phyloP scores from a whole-genome alignment of 2,888 invertebrate genomes.

The Euplagia quadripunctaria region DNA sequence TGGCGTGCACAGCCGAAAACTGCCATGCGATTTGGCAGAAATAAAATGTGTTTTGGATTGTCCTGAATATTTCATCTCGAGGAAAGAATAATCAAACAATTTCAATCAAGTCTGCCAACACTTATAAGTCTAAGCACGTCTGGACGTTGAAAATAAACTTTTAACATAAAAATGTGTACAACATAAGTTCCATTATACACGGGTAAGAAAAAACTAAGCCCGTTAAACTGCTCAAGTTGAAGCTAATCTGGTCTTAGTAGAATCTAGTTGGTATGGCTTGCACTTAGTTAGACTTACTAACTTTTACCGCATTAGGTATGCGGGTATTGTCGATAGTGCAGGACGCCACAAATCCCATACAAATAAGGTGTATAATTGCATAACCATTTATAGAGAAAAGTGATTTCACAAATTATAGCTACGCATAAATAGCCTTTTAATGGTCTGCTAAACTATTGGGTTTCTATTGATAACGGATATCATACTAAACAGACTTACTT shows the following conservation, averaged over 20 bases:
- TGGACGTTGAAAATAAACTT: not conserved
- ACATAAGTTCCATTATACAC: not conserved
- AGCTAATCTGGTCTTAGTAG: conserved; percentile 20
- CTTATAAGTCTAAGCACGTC: not conserved
- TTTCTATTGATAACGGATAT: conserved; percentile 16
- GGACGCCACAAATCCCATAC: not conserved
- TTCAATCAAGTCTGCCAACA: not conserved
- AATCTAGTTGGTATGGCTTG: conserved; percentile 20
- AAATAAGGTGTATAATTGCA: conserved; percentile 23
- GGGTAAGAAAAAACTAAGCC: conserved; percentile 14
- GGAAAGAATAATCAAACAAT: not conserved
- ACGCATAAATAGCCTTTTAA: conserved; percentile 9
- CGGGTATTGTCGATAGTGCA: conserved; percentile 9
- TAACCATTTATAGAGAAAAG: conserved; percentile 11
- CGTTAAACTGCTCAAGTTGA: conserved; percentile 15
- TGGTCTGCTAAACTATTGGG: conserved; percentile 2
- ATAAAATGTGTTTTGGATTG: not conserved
- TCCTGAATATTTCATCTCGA: not conserved
- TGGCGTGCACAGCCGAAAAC: not conserved
- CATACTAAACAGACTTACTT: not conserved
- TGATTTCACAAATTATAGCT: conserved; percentile 20
- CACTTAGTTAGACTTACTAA: conserved; percentile 18
- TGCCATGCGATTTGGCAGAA: not conserved
- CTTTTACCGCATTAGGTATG: conserved; percentile 28
- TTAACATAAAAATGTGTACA: not conserved